Evolutionary conservation across 2,888 invertebrate genomes (phyloP), one percentile per base, ranked within the genome.

Genomic region (Dexiosoma caninum): DNA sequence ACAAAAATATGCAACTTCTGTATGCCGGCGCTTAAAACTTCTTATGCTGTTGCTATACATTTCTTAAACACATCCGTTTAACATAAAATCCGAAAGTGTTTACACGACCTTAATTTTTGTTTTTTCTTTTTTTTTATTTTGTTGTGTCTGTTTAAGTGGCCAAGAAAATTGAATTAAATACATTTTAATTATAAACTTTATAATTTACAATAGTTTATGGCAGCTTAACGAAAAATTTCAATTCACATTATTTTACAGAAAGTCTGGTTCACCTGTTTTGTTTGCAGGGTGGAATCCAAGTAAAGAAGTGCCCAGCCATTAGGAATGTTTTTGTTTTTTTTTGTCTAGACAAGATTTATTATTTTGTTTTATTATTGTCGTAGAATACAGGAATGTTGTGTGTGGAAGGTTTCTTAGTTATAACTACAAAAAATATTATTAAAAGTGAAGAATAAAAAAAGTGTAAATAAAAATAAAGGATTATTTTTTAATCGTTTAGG

Each of bases 131-230:
- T 7, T 46, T 57, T 27, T 37, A 10, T 51, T 32, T 44, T 46
- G 23, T 30, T 57, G 40, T 66, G 37, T 40, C 27, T 51, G 14
- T 42, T 51, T 8, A 46, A 42, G 35, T 67, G 53, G 44, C 44
- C 21, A 32, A 72, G 51, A 69, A 83, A 83, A 83, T 83, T 83
- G 80, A 84, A 82, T 82, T 84, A 82, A 80, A 72, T 83, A 84
- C 76, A 81, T 82, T 84, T 84, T 84, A 82, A 82, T 83, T 84
- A 82, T 78, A 77, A 81, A 69, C 76, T 82, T 78, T 59, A 60
- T 49, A 71, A 77, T 71, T 77, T 78, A 60, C 60, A 72, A 67
- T 66, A 78, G 64, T 81, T 81, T 77, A 57, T 10, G 27, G 30
- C 9, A 40, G 40, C 19, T n/a, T n/a, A n/a, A n/a, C n/a, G n/a